Evolutionary conservation across 1,140 invertebrate genomes (phyloP), one percentile per base, ranked within the genome.

Genomic region (Calephelis nemesis): DNA sequence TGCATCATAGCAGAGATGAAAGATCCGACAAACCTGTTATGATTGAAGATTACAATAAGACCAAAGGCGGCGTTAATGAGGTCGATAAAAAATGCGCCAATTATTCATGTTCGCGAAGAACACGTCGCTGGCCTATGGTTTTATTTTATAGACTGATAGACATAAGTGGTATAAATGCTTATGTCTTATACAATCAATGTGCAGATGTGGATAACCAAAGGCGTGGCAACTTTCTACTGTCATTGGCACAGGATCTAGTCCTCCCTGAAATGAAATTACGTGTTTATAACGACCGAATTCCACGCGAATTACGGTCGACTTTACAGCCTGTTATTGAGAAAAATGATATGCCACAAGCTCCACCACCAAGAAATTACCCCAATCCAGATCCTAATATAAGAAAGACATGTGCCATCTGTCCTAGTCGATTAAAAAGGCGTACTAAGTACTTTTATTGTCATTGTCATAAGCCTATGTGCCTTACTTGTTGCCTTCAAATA

Each of bases 1-100:
- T 75, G 65, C 69, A 79, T 5, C 42, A 63, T 70, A 69, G n/a
- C 63, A 62, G 40, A 48, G 11, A 74, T 69, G 10, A 13, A 63
- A 68, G 77, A 10, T 58, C 15, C 15, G 50, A 19, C 52, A 81
- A 84, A 60, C 81, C 83, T 19, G 69, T 79, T 67, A 45, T 72
- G 19, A 19, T 19, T 19, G 19, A 19, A 5, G 72, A 74, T 64
- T 83, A 88, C 62, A 88, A 90, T 70, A 40, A 50, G 47, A 86
- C 78, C 2, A 88, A 85, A 78, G 77, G 76, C 0, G 85, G 79
- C 7, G 78, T 82, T 8, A 81, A 87, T 83, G 62, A 74, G 45
- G 74, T 82, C 10, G 85, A 86, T 68, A 69, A 84, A 68, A 77
- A 79, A 74, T 83, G 81, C 63, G 68, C 84, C 9, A 74, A 68